Evolutionary conservation across 1,140 invertebrate species (phyloP).

Genomic region (Stegodyphus dumicola): DNA sequence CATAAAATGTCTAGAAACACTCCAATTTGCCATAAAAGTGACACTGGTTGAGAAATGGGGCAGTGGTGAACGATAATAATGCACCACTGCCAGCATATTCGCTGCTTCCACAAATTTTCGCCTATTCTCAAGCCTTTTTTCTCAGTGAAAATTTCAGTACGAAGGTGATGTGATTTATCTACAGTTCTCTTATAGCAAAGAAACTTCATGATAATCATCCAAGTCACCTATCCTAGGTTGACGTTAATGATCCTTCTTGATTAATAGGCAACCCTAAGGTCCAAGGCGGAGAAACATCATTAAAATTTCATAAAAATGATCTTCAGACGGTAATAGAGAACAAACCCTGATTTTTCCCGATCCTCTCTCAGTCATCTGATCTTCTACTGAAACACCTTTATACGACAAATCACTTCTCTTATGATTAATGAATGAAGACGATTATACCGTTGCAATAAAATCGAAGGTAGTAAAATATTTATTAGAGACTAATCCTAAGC

Average conservation of each 20-base stretch:
- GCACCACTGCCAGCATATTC: constrained; percentile 18
- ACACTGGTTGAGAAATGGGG: constrained; percentile 52
- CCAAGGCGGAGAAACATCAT: constrained; percentile 45
- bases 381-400: constrained; percentile 49
- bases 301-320: constrained; percentile 58
- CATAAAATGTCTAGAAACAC: constrained; percentile 48
- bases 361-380: constrained; percentile 45
- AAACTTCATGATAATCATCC: constrained; percentile 48
- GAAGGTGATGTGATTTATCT: constrained; percentile 49
- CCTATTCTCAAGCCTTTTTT: constrained; percentile 30
- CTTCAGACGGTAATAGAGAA: constrained; percentile 26
- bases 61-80: constrained; percentile 29
- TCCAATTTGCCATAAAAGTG: constrained; percentile 57
- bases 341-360: constrained; percentile 20
- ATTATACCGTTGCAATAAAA: constrained; percentile 33
- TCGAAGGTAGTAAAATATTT: constrained; percentile 51
- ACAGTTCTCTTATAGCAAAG: constrained; percentile 28
- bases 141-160: constrained; percentile 22
- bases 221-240: constrained; percentile 43
- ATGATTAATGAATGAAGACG: constrained; percentile 35
- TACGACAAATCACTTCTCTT: constrained; percentile 39
- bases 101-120: constrained; percentile 38
- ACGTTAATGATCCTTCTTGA: constrained; percentile 56
- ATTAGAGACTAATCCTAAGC: constrained; percentile 38
- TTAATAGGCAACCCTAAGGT: constrained; percentile 46